Conservation (phyloP, 2,113 vertebrate genomes). For the Catharus bicknelli region DNA sequence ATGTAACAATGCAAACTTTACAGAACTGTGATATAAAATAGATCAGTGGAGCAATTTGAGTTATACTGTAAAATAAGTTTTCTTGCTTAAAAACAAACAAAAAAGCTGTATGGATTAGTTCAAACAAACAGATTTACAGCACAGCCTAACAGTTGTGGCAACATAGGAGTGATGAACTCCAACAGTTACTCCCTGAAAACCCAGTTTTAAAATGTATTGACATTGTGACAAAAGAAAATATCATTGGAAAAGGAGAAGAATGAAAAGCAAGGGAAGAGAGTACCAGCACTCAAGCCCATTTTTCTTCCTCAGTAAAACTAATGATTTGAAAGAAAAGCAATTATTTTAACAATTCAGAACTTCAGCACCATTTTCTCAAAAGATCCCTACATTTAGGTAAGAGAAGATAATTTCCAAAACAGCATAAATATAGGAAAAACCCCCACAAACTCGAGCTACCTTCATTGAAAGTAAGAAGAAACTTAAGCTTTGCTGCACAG, state of each 20-base stretch:
- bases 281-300: background rate
- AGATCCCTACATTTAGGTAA: background rate
- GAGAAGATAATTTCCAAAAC: background rate
- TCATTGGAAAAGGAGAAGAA: background rate
- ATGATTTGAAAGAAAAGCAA: background rate
- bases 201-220: background rate
- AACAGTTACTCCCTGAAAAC: background rate
- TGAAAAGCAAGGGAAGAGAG: background rate
- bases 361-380: background rate
- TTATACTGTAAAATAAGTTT: background rate
- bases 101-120: background rate
- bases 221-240: background rate
- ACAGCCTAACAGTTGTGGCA: background rate
- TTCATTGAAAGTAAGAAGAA: background rate
- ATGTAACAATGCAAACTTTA: background rate
- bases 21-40: background rate
- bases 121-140: background rate
- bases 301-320: background rate
- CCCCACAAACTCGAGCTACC: background rate
- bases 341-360: background rate
- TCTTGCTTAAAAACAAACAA: background rate
- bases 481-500: background rate
- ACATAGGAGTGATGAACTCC: background rate
- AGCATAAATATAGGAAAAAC: background rate
- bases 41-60: background rate